phyloP scores from a whole-genome alignment of 2,797 vertebrate species.

The Pyrocephalus nanus region DNA sequence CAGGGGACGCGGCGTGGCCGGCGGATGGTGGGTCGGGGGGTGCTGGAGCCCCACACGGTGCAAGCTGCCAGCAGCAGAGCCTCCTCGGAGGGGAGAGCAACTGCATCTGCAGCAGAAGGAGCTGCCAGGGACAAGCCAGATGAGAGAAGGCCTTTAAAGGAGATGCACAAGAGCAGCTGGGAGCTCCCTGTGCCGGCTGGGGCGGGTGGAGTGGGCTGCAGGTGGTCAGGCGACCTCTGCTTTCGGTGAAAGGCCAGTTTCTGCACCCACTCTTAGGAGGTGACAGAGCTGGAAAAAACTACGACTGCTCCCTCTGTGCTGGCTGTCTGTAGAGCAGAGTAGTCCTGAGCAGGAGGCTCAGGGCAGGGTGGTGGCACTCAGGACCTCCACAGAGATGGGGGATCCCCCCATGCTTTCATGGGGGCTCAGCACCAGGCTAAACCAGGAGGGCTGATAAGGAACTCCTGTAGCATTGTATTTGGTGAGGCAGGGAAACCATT shows the following conservation, averaged over 20 bases:
- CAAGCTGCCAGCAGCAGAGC: neutral
- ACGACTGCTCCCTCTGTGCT: rapidly evolving
- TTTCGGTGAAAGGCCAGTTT: neutral
- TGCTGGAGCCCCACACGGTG: neutral
- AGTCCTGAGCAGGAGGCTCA: neutral
- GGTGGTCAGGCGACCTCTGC: neutral
- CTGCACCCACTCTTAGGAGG: rapidly evolving
- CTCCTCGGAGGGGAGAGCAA: neutral
- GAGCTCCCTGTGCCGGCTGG: neutral
- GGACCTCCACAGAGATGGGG: neutral
- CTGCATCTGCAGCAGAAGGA: neutral
- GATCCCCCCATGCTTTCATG: no score
- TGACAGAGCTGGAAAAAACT: neutral
- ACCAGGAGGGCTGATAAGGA: neutral
- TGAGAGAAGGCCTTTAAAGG: slow-evolving; percentile 58
- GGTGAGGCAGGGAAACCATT: neutral
- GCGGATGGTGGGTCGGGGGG: neutral
- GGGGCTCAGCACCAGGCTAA: neutral
- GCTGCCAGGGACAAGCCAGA: slow-evolving; percentile 13
- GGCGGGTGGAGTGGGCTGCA: neutral
- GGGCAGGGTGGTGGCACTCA: neutral
- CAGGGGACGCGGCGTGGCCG: rapidly evolving
- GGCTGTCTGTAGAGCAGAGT: rapidly evolving
- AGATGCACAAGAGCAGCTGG: neutral
- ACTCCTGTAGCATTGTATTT: neutral